These are phyloP conservation scores for Ginglymostoma cirratum DNA, from an alignment of 2,113 vertebrate species.

Conservation along the genomic window DNA sequence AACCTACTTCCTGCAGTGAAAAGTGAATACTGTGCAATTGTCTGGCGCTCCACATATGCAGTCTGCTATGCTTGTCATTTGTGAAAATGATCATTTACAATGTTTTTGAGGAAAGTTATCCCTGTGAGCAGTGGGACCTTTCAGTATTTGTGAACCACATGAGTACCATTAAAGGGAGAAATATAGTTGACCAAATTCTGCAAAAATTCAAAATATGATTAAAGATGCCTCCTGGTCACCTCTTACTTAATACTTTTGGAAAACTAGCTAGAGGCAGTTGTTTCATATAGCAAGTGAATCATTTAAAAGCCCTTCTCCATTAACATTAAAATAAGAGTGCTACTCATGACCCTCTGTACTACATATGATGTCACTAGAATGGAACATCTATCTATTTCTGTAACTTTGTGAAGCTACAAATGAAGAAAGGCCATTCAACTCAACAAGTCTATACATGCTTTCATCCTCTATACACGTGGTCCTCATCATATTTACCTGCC, in stretches of 20 bases:
- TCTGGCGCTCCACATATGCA: too few relatives aligned
- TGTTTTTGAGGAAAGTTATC: too few relatives aligned
- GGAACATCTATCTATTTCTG: not conserved
- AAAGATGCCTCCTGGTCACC: not conserved
- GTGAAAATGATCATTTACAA: too few relatives aligned
- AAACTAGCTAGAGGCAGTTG: not conserved
- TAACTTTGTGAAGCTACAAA: not conserved
- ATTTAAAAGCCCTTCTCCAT: not conserved
- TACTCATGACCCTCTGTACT: not conserved
- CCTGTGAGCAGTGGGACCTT: too few relatives aligned
- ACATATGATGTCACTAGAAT: not conserved
- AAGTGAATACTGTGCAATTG: too few relatives aligned
- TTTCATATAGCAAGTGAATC: not conserved
- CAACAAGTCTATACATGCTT: not conserved
- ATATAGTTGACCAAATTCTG: not conserved
- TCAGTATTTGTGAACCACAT: not conserved
- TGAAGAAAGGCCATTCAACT: not conserved
- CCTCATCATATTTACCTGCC: not conserved
- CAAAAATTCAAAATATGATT: not conserved
- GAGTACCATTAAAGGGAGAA: not conserved
- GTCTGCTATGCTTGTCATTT: too few relatives aligned
- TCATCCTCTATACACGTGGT: not conserved
- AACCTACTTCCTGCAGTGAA: too few relatives aligned
- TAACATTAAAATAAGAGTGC: not conserved
- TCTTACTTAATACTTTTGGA: not conserved